Evolutionary conservation across 2,113 vertebrate genomes (phyloP), one percentile per base, ranked within the genome.

Genomic region (Brachyhypopomus gauderio): DNA sequence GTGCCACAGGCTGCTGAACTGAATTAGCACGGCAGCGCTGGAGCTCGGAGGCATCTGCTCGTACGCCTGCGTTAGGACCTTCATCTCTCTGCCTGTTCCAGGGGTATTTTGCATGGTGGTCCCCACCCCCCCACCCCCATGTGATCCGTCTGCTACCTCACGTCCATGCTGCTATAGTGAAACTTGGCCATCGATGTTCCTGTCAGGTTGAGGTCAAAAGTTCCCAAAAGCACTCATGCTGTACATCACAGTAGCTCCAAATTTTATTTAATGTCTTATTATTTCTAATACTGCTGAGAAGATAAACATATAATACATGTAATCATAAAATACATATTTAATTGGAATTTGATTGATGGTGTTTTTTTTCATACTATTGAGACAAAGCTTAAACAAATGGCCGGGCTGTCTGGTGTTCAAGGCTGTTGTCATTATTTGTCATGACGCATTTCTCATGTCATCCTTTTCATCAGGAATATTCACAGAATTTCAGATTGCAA

Each of bases 21-120:
- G 79, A 84, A 79, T 85, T 82, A 79, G 71, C 45, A 56, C 79
- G 62, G 41, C 66, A 48, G 38, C 59, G 12, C 34, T 74, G 48
- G 62, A 75, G 41, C 71, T 55, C 52, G 22, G 23, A 67, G 71
- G 73, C 82, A 82, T 59, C 76, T 75, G 72, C 58, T 86, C 67
- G 76, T 72, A 82, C 58, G 75, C 59, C 79, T 82, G 82, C 72
- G 79, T 48, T 80, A 41, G 72, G 82, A 27, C 58, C 60, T 83
- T 87, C 85, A 84, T 84, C 84, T 82, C 81, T 82, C 81, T 85
- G 84, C 72, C 79, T 87, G 48, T 80, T 82, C 73, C 70, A 59
- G 72, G 59, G 67, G 52, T 60, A 85, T 81, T 82, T 80, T 85
- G 86, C 79, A 71, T 83, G 78, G 79, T 30, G 70, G 69, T 60